Base-by-base conservation (phyloP, 1,140 invertebrate genomes). In the Neuroterus valhalla region DNA sequence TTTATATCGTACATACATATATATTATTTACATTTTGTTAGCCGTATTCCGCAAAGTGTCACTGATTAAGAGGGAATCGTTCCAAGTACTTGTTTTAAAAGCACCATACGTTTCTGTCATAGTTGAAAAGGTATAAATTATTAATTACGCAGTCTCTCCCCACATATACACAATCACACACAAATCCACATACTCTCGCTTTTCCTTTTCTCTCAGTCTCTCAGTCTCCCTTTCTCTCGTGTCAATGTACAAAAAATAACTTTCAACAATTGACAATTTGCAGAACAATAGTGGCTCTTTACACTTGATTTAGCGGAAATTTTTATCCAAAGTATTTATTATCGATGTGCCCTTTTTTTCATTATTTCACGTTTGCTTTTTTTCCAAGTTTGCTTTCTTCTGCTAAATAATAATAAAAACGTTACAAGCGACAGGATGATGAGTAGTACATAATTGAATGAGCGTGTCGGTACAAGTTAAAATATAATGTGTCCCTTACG, bases 201-300 rank as follows among this genome's bases (percentile, higher is more conserved):
- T 31, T 48, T 70, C 31, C 48, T 46, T 67, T 66, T 52, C 45
- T 72, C 52, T 68, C 62, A 31, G 48, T 52, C 45, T 72, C 52
- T 68, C 62, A 31, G 48, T 74, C 45, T 71, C 52, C 43, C 69
- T 71, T 74, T 44, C 76, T 81, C 76, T 84, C 73, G 70, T 67
- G 71, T 45, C 79, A 78, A 76, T 84, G 87, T 87, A 89, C 82
- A 87, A 89, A 89, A 89, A 89, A 87, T 87, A 89, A 86, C 86
- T 88, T 83, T 71, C 76, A 23, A 68, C 55, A n/a, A 74, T 66
- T 76, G 81, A 79, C 79, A 77, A 79, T 81, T 83, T 78, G 78
- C 78, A 75, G 79, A 84, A 84, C 76, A 80, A 74, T 19, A 26
- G 26, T 62, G 55, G 55, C 55, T 62, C 55, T 62, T 31, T 62